Conservation (phyloP, 1,140 invertebrate genomes). For the Stenopsyche tienmushanensis region DNA sequence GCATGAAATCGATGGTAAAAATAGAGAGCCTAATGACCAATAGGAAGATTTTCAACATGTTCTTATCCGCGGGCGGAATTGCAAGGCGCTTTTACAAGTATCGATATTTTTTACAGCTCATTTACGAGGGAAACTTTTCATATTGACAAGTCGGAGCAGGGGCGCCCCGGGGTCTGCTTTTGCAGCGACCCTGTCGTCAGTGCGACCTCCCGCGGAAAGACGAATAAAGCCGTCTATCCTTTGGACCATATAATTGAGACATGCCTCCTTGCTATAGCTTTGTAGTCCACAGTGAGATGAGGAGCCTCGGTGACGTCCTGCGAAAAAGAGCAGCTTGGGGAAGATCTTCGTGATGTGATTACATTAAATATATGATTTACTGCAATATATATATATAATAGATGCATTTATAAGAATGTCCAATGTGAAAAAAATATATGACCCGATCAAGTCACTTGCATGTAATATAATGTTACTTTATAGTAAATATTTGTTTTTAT, state of each 20-base stretch:
- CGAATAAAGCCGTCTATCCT: constrained; percentile 36
- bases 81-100: neutral
- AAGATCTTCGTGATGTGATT: no score
- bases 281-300: neutral
- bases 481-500: no score
- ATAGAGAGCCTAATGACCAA: neutral
- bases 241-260: constrained; percentile 41
- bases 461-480: no score
- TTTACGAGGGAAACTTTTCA: constrained; percentile 30
- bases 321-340: no score
- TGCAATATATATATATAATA: no score
- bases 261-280: constrained; percentile 14
- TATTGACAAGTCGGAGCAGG: neutral
- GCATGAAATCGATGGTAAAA: neutral
- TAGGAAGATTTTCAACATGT: neutral
- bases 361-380: no score
- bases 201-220: neutral
- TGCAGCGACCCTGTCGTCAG: neutral
- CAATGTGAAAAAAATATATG: no score
- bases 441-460: no score
- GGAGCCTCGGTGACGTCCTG: no score
- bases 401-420: no score
- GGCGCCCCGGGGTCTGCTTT: neutral
- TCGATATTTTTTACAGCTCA: constrained; percentile 35
- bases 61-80: neutral